Conservation (phyloP, 2,113 vertebrate species). For the Phylloscopus trochilus region DNA sequence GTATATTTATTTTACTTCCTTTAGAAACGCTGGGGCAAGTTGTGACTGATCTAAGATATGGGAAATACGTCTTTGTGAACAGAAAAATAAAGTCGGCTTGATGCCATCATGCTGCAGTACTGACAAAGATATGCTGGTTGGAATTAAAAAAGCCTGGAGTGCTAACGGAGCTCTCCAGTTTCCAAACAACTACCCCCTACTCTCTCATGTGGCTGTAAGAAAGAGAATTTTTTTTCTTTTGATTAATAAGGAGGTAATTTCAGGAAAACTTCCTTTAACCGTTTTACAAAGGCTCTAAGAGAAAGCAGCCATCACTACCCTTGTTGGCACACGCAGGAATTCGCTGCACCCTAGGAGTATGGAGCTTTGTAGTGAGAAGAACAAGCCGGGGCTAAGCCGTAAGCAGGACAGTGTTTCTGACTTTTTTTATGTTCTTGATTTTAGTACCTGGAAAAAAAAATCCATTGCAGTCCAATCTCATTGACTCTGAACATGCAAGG, state of each 20-base stretch:
- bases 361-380: background rate
- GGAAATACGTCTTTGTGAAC: background rate
- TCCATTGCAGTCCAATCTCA: background rate
- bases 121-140: background rate
- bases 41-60: background rate
- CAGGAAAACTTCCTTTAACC: background rate
- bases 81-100: background rate
- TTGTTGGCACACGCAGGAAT: background rate
- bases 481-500: background rate
- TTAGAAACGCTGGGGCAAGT: background rate
- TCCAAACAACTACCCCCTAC: background rate
- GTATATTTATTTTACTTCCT: background rate
- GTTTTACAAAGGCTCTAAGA: background rate
- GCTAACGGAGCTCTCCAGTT: background rate
- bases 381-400: background rate
- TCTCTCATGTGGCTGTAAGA: background rate
- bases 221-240: background rate
- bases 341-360: rapidly evolving
- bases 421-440: background rate
- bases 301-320: rapidly evolving
- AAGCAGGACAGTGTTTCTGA: background rate
- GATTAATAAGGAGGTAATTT: background rate
- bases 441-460: background rate
- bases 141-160: background rate
- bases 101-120: background rate